A percentile compares a stretch with the other conserved stretches of the same genome.
These are phyloP conservation scores for Lithobius niger DNA, from an alignment of 1,140 invertebrate species.

Conservation along the genomic window DNA sequence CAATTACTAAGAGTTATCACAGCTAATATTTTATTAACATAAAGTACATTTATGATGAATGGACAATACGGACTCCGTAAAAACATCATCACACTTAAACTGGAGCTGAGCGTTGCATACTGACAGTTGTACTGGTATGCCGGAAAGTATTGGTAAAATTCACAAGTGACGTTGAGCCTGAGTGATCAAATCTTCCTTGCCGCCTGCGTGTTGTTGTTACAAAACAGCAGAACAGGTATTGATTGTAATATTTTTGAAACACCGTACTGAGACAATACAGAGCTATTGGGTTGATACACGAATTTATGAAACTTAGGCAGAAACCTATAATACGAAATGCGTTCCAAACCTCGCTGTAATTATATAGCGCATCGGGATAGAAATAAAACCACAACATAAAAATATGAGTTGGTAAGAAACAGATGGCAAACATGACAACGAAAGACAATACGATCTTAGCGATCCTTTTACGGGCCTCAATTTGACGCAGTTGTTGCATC, in stretches of 20 bases:
- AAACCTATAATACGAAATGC: slow-evolving; percentile 69
- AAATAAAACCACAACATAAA: slow-evolving; percentile 84
- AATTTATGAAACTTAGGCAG: slow-evolving; percentile 73
- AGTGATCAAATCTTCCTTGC: no score
- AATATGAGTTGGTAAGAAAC: slow-evolving; percentile 72
- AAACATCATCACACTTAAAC: no score
- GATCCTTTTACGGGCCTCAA: slow-evolving; percentile 72
- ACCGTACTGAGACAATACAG: slow-evolving; percentile 81
- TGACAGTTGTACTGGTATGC: no score
- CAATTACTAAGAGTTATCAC: no score
- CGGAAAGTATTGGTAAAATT: no score
- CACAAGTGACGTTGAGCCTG: no score
- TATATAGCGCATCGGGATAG: slow-evolving; percentile 48
- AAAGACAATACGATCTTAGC: slow-evolving; percentile 80
- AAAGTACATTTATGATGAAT: no score
- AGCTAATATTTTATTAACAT: no score
- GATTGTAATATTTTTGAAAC: slow-evolving; percentile 82
- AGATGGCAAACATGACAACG: slow-evolving; percentile 76
- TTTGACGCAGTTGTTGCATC: slow-evolving; percentile 37
- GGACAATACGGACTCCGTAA: no score
- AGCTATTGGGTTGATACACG: slow-evolving; percentile 82
- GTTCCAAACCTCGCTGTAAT: slow-evolving; percentile 78
- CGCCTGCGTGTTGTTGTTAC: no score
- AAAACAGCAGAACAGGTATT: slow-evolving; percentile 72
- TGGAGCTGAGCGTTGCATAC: no score